phyloP scores from a whole-genome alignment of 2,113 vertebrate genomes.

The Chrysochloris asiatica region DNA sequence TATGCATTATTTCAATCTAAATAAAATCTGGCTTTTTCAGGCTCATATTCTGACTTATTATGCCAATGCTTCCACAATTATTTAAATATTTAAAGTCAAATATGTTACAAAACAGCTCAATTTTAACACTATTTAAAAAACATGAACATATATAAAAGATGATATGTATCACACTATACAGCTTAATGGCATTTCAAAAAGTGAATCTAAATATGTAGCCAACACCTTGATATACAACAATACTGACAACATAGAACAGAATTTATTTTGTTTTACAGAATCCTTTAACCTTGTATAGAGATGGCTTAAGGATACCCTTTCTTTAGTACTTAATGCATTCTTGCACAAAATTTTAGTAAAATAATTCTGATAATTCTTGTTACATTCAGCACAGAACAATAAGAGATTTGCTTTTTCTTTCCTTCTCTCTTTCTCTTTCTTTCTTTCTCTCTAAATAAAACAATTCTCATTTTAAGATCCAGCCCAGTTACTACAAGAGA shows the following conservation, averaged over 20 bases:
- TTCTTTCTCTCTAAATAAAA: conserved; percentile 32
- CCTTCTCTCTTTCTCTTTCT: neutral
- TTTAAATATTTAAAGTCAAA: neutral
- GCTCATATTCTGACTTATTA: neutral
- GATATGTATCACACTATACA: neutral
- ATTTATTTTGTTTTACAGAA: neutral
- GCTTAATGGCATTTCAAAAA: neutral
- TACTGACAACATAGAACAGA: neutral
- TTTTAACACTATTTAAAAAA: neutral
- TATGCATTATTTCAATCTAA: neutral
- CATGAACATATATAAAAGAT: neutral
- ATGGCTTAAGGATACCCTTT: neutral
- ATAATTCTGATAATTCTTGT: conserved; percentile 23
- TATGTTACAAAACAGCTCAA: neutral
- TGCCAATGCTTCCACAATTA: neutral
- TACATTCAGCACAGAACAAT: neutral
- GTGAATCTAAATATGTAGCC: too few relatives aligned
- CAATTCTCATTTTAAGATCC: conserved; percentile 54
- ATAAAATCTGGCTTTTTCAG: neutral
- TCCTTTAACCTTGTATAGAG: neutral
- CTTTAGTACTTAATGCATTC: neutral
- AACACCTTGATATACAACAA: neutral
- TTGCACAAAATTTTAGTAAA: neutral
- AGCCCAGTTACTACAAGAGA: conserved; percentile 51
- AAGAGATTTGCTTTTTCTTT: neutral